phyloP scores from a whole-genome alignment of 35 echinoderm and acorn worm genomes.

The Heliocidaris tuberculata region DNA sequence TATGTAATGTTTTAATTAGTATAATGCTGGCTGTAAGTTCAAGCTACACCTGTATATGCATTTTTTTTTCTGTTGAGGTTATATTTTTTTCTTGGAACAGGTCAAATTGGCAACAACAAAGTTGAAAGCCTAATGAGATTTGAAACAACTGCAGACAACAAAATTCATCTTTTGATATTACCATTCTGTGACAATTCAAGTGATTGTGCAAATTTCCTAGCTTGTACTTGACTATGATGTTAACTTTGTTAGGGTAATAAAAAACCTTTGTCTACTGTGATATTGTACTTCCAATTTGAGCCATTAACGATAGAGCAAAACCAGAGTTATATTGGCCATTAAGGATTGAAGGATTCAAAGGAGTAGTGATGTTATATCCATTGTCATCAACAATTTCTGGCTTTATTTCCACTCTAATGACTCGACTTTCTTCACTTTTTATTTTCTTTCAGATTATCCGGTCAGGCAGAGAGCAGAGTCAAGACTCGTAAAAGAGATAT shows the following conservation, averaged over 20 bases:
- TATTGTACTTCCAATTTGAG: not conserved
- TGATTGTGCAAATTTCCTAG: not conserved
- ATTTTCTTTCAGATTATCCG: not conserved
- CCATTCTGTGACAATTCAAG: not conserved
- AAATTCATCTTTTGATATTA: not conserved
- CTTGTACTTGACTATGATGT: not conserved
- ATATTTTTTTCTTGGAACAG: not conserved
- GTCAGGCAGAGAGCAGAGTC: not conserved
- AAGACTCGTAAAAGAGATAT: not conserved
- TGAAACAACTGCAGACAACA: not conserved
- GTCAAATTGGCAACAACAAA: not conserved
- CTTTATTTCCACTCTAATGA: conserved; percentile 5
- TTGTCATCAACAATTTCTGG: not conserved
- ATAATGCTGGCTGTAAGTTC: not conserved
- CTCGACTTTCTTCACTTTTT: not conserved
- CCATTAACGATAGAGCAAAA: not conserved
- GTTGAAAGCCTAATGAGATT: not conserved
- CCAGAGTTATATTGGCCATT: conserved; percentile 5
- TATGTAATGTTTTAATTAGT: not conserved
- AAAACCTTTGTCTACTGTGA: not conserved
- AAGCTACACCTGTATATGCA: not conserved
- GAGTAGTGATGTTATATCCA: not conserved
- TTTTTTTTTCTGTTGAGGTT: not conserved
- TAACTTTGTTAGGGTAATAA: not conserved
- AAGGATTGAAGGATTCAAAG: not conserved